Evolutionary conservation across 92 coral and sea anemone species (phyloP).

Genomic region (Zoanthus solanderi): DNA sequence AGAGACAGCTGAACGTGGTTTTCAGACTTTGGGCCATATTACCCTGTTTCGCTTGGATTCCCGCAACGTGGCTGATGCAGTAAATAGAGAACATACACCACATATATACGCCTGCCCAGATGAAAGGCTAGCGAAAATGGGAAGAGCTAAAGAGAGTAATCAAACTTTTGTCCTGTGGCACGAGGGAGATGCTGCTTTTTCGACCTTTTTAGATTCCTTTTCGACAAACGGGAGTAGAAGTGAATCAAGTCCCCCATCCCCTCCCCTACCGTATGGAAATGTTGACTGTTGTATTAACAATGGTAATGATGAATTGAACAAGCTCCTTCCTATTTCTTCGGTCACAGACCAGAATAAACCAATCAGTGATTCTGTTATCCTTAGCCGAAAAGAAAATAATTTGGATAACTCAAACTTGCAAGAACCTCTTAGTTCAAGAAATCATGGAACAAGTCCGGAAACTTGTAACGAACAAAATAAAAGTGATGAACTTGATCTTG

Average conservation of each 20-base stretch:
- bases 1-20: background rate
- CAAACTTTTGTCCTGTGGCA: background rate
- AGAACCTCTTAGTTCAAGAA: background rate
- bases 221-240: background rate
- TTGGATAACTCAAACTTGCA: background rate
- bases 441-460: background rate
- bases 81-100: background rate
- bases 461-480: background rate
- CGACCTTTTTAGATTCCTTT: slow-evolving; percentile 12
- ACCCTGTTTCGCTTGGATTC: slow-evolving; percentile 4
- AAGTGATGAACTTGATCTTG: background rate
- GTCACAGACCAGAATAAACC: background rate
- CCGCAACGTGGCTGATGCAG: background rate
- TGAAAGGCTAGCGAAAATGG: slow-evolving; percentile 9
- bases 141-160: background rate
- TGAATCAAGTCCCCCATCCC: slow-evolving; percentile 3
- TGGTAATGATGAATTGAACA: background rate
- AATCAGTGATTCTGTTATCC: background rate
- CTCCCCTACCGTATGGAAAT: slow-evolving; percentile 14
- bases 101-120: slow-evolving; percentile 22
- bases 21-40: slow-evolving; percentile 31
- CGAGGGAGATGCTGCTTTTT: slow-evolving; percentile 2
- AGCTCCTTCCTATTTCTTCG: background rate
- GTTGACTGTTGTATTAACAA: background rate
- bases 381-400: background rate